These are phyloP conservation scores for Erethizon dorsatum DNA, from an alignment of 2,797 vertebrate genomes.

Conservation along the genomic window DNA sequence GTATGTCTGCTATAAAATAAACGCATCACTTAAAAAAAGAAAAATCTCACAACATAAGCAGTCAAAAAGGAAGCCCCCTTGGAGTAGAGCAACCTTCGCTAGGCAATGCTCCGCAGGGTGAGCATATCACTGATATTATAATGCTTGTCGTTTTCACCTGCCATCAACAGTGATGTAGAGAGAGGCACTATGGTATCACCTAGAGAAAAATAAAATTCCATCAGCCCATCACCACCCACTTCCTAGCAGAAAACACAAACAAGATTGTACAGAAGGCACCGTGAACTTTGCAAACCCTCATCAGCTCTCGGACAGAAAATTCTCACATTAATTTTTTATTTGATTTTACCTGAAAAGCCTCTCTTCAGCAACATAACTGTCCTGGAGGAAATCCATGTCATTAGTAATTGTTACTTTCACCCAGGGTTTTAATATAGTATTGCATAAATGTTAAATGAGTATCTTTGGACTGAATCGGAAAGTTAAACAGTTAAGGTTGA, in stretches of 20 bases:
- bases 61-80: conserved; percentile 74
- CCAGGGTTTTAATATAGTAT: conserved; percentile 67
- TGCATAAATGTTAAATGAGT: conserved; percentile 66
- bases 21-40: conserved; percentile 73
- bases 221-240: not conserved
- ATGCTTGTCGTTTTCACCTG: conserved; percentile 74
- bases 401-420: conserved; percentile 60
- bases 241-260: not conserved
- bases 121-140: conserved; percentile 44
- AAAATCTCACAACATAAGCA: conserved; percentile 70
- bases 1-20: conserved; percentile 72
- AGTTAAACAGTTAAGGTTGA: conserved; percentile 48
- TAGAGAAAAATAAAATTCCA: not conserved
- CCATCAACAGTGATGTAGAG: not conserved
- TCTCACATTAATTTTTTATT: conserved; percentile 16
- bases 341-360: not conserved
- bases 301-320: not conserved
- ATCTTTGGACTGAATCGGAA: conserved; percentile 43
- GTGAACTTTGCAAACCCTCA: not conserved
- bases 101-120: conserved; percentile 61
- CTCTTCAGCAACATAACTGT: conserved; percentile 3
- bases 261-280: not conserved
- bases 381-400: conserved; percentile 39
- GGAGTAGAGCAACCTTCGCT: conserved; percentile 56
- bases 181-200: not conserved